Percentiles rank a stretch among this genome's conserved stretches.
Conservation (phyloP, 2,888 invertebrate species). For the Sesamia inferens region DNA sequence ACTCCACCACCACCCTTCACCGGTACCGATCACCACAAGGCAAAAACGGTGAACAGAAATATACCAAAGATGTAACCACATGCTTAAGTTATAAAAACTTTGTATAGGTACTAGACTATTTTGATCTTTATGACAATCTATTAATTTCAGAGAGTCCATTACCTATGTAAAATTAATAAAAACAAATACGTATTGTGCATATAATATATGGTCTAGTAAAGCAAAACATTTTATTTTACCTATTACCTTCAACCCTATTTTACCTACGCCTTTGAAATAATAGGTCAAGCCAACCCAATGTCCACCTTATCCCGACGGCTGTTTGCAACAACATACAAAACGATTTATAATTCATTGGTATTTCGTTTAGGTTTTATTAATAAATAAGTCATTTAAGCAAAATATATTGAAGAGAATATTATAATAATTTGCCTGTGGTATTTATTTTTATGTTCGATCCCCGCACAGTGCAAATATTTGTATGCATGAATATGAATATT, state of each 20-base stretch:
- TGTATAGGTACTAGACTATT: constrained; percentile 40
- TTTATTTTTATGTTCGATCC: neutral
- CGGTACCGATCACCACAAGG: constrained; percentile 23
- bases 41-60: constrained; percentile 30
- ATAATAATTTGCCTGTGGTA: constrained; percentile 11
- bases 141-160: neutral
- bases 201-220: constrained; percentile 9
- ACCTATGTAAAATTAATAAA: no score
- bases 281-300: constrained; percentile 40
- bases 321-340: constrained; percentile 64
- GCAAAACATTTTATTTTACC: neutral
- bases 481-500: no score
- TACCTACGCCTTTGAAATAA: constrained; percentile 16
- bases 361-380: neutral
- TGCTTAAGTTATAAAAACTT: constrained; percentile 12
- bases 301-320: constrained; percentile 54
- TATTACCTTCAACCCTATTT: neutral
- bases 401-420: neutral
- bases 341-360: constrained; percentile 17
- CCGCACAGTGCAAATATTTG: no score
- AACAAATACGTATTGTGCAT: neutral
- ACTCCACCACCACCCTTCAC: constrained; percentile 50
- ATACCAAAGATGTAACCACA: constrained; percentile 14
- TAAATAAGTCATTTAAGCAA: neutral
- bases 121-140: neutral